Conservation (phyloP, 2,113 vertebrate species). For the Clinocottus analis region DNA sequence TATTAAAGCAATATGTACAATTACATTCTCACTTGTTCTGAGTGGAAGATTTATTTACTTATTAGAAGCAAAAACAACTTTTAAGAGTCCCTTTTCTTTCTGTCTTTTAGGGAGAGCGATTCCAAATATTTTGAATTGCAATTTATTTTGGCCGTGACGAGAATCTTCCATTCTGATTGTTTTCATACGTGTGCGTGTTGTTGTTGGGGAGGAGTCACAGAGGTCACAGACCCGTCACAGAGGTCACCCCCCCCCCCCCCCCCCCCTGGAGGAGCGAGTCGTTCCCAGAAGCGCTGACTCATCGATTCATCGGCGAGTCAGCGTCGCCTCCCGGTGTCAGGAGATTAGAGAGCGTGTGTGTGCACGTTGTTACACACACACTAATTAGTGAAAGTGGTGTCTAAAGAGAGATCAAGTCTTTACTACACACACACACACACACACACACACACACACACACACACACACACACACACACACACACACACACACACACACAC, state of each 20-base stretch:
- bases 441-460: slow-evolving; percentile 29
- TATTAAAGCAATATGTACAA: neutral
- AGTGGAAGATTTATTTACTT: neutral
- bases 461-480: slow-evolving; percentile 20
- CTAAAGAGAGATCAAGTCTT: slow-evolving; percentile 13
- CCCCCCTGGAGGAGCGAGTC: slow-evolving; percentile 25
- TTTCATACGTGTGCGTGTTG: slow-evolving; percentile 4
- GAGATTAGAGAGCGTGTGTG: slow-evolving; percentile 7
- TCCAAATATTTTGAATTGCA: no score
- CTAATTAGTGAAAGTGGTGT: no score
- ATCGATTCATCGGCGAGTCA: slow-evolving; percentile 23
- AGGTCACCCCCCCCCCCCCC: neutral
- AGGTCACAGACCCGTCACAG: no score
- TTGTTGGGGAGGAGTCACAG: neutral
- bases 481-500: slow-evolving; percentile 9
- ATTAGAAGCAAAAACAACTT: no score
- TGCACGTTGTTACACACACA: slow-evolving; percentile 23
- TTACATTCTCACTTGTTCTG: neutral
- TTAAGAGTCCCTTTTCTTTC: no score
- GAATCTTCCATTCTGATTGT: neutral
- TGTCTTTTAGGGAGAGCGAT: no score
- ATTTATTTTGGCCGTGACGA: neutral
- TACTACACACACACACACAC: slow-evolving; percentile 29
- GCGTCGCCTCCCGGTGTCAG: slow-evolving; percentile 17
- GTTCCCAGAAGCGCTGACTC: slow-evolving; percentile 27